phyloP scores from a whole-genome alignment of 2,888 invertebrate genomes.

The Ferrisia virgata region DNA sequence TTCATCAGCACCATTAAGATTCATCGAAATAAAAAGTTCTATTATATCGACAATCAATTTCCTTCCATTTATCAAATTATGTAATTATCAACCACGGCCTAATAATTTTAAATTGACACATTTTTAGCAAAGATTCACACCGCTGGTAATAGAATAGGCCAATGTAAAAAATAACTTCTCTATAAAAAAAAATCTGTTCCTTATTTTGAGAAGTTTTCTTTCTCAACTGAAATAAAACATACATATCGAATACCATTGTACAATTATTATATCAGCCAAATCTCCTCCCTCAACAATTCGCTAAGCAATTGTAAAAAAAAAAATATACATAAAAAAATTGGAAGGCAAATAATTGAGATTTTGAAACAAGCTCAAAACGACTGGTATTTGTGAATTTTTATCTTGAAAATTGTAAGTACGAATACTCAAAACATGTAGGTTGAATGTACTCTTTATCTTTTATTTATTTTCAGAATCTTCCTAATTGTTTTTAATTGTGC shows the following conservation, averaged over 20 bases:
- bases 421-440: neutral
- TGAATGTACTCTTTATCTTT: neutral
- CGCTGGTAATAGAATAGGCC: neutral
- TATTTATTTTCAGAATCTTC: conserved; percentile 4
- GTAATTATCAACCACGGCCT: neutral
- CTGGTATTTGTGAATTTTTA: neutral
- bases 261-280: neutral
- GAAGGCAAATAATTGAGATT: neutral
- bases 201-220: too few species aligned
- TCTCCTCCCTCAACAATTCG: neutral
- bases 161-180: too few species aligned
- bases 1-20: neutral
- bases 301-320: neutral
- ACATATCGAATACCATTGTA: neutral
- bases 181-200: too few species aligned
- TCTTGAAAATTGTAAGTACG: neutral
- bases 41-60: neutral
- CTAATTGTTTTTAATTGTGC: conserved; percentile 26
- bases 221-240: neutral
- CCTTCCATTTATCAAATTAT: neutral
- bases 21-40: neutral
- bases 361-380: neutral
- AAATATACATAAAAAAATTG: too few species aligned
- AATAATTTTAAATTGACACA: neutral
- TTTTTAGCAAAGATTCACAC: neutral